Percentiles rank a stretch among this genome's conserved stretches.
phyloP scores from a whole-genome alignment of 2,797 vertebrate species.

The Brachyrhaphis roseni region DNA sequence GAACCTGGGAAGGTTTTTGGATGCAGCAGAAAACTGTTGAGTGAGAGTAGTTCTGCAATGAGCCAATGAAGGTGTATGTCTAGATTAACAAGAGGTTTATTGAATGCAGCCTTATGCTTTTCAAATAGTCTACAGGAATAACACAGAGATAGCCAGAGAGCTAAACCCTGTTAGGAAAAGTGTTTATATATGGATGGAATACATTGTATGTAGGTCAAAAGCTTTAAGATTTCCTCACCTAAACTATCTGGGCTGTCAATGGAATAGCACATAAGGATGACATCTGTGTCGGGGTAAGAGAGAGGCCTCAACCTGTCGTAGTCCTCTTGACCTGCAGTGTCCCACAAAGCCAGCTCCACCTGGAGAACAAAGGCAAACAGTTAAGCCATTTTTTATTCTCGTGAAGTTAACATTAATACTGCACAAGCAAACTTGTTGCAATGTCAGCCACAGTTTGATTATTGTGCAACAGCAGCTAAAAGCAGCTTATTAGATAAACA shows the following conservation, averaged over 20 bases:
- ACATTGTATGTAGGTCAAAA: neutral
- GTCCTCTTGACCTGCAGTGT: slow-evolving; percentile 97
- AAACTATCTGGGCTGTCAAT: slow-evolving; percentile 98
- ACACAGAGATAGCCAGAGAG: neutral
- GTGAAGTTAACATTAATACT: neutral
- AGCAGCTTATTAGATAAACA: neutral
- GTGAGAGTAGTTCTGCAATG: neutral
- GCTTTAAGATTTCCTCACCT: slow-evolving; percentile 76
- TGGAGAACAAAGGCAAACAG: slow-evolving; percentile 49
- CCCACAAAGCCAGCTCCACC: slow-evolving; percentile 98
- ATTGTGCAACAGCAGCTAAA: too few species aligned
- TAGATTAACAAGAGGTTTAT: neutral
- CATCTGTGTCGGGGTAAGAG: slow-evolving; percentile 96
- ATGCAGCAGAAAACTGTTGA: neutral
- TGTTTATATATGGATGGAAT: neutral
- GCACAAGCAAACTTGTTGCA: neutral
- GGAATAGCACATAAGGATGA: slow-evolving; percentile 99
- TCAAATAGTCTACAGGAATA: neutral
- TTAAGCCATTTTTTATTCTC: neutral
- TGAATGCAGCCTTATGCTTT: neutral
- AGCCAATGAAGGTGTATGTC: neutral
- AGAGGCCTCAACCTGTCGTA: slow-evolving; percentile 95
- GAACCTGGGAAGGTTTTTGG: neutral
- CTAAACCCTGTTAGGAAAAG: neutral
- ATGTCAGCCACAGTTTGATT: neutral